Conservation (phyloP, 2,888 invertebrate genomes). For the Lepeophtheirus nordmannii region DNA sequence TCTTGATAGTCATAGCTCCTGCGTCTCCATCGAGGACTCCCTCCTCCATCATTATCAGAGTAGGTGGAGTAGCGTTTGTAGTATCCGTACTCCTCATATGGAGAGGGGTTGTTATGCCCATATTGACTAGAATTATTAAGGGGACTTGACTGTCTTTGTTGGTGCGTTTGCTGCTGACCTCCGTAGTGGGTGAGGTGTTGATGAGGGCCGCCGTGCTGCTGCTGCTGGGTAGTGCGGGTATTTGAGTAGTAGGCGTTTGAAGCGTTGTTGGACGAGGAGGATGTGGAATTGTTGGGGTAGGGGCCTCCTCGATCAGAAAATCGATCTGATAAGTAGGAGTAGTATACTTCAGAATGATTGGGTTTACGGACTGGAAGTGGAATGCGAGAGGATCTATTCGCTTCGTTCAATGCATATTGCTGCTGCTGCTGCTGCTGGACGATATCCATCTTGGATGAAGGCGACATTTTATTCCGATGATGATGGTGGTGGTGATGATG, state of each 20-base stretch:
- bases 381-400: background rate
- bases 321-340: background rate
- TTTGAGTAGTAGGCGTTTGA: too few relatives aligned
- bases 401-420: background rate
- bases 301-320: background rate
- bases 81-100: background rate
- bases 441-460: background rate
- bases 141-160: too few relatives aligned
- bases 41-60: background rate
- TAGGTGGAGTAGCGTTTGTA: background rate
- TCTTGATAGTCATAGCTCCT: conserved; percentile 20
- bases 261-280: background rate
- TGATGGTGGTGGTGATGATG: background rate
- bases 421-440: background rate
- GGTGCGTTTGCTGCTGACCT: too few relatives aligned
- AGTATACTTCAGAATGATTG: background rate
- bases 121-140: background rate
- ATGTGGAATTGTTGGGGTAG: background rate
- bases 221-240: too few relatives aligned
- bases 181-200: too few relatives aligned
- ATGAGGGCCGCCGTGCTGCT: too few relatives aligned
- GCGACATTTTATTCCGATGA: background rate
- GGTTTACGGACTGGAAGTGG: background rate
- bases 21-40: conserved; percentile 17
- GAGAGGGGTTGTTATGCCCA: background rate